Base-by-base conservation (phyloP, 2,888 invertebrate genomes). In the Pyrgus malvae region DNA sequence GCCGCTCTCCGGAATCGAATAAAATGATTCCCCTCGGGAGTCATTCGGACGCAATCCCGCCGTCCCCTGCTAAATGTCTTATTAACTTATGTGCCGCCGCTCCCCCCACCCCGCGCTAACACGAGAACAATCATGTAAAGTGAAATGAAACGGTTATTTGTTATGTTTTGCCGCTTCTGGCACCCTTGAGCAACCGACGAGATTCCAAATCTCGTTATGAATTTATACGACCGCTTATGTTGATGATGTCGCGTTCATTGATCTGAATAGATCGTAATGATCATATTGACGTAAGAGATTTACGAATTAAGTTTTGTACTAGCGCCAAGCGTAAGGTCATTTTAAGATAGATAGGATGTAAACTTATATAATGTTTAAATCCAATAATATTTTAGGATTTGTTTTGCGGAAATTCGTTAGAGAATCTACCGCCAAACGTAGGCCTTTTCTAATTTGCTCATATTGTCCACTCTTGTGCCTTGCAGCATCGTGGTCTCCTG, bases 1-100 rank as follows among this genome's bases (percentile, higher is more conserved):
- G 79, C 80, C 82, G 83, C 81, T 79, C 82, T 89, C 91, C 90
- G 90, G 92, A 92, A 93, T 93, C 93, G 92, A 92, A 93, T 93
- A 92, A 92, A 93, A 93, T 93, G 92, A 93, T 93, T 93, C 93
- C 93, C 93, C 93, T 73, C 82, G 93, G 92, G 93, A 91, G 92
- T 92, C 92, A 93, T 93, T 93, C 92, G 91, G 91, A 92, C 91
- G 91, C 92, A 92, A 89, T 89, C 88, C 89, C 86, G 89, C 90
- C 86, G 85, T 84, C 88, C 85, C 88, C 83, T 80, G 88, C 90
- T 89, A 88, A 88, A 90, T 89, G 88, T 89, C 89, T 89, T 90
- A 88, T 89, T 88, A 90, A 89, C 89, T 89, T 89, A 88, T 81
- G 84, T 82, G 80, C 81, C 78, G 74, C 79, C 74, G 72, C 80